Base-by-base conservation (phyloP, 2,888 invertebrate species). In the Drymonia ruficornis region DNA sequence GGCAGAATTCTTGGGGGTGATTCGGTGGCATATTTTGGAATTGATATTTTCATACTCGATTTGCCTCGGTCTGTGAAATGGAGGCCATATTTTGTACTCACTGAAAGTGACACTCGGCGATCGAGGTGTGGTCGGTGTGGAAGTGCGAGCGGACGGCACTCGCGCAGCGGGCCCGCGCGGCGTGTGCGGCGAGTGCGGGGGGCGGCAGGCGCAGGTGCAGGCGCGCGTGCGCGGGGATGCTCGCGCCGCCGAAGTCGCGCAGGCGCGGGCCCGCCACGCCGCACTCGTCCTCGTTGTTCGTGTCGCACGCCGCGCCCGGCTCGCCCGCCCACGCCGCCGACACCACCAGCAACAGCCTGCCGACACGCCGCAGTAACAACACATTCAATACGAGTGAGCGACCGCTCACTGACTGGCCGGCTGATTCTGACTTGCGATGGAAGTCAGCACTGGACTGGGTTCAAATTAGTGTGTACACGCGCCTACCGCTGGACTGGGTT, bases 251-350 rank as follows among this genome's bases (percentile, higher is more conserved):
- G 28, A n/a, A 28, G 7, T 45, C 45, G 8, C 45, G 45, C 45
- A 45, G 45, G 2, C 45, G 45, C 28, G 45, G 45, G n/a, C 45
- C 45, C n/a, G n/a, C 45, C 45, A 15, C 28, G n/a, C 45, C 45
- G 45, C 45, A 45, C 45, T 23, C 45, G 12, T 29, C 28, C n/a
- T 28, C 28, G 23, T 1, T 13, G 13, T 3, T 2, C 19, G 43
- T 13, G 15, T 1, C 12, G 43, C 43, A 44, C 42, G 5, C 12
- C 12, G 23, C 11, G 23, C 23, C 43, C 12, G 4, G 19, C 43
- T 44, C 43, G 43, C 43, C 43, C 43, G 23, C 43, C 43, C 43
- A 44, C 19, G 18, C 19, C 43, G 43, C 43, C 23, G 43, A 18
- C 43, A 44, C 12, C 43, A 23, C 43, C 13, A 44, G 0, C 43